Evolutionary conservation across 1,140 invertebrate species (phyloP).

Genomic region (Ceratina australensis): DNA sequence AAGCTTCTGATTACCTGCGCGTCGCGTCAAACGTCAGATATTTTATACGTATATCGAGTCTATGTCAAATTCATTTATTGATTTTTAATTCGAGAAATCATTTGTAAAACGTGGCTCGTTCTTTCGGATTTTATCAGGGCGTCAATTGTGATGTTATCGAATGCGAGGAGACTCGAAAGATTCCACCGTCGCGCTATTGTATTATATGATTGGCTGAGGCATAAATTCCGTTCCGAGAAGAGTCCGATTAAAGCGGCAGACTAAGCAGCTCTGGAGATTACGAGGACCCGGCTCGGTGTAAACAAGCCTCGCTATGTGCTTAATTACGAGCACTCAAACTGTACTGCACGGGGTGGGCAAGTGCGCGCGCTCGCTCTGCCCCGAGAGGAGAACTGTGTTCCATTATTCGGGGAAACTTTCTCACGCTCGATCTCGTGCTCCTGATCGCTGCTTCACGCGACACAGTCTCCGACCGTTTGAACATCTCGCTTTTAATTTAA

Average conservation of each 20-base stretch:
- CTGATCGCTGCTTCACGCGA: neutral
- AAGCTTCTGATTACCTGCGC: neutral
- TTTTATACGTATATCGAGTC: too few species aligned
- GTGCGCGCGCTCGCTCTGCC: neutral
- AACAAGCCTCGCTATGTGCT: conserved; percentile 67
- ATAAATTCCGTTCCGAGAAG: conserved; percentile 57
- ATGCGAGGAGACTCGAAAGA: neutral
- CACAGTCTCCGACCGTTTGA: too few species aligned
- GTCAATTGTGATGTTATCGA: too few species aligned
- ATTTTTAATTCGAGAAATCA: too few species aligned
- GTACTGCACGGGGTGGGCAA: conserved; percentile 12
- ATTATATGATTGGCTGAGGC: conserved; percentile 29
- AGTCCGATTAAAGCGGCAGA: conserved; percentile 69
- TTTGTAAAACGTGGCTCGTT: too few species aligned
- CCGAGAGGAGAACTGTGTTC: neutral
- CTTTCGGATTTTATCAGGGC: too few species aligned
- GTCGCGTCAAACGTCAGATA: neutral
- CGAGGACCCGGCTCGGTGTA: conserved; percentile 62
- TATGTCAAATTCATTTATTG: too few species aligned
- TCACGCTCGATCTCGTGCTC: conserved; percentile 11
- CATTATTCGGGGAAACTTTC: conserved; percentile 33
- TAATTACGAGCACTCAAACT: conserved; percentile 61
- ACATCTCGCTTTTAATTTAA: neutral
- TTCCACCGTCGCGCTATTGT: conserved; percentile 28
- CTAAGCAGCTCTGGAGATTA: conserved; percentile 68